Conservation (phyloP, 2,888 invertebrate species). For the Phalangium opilio region DNA sequence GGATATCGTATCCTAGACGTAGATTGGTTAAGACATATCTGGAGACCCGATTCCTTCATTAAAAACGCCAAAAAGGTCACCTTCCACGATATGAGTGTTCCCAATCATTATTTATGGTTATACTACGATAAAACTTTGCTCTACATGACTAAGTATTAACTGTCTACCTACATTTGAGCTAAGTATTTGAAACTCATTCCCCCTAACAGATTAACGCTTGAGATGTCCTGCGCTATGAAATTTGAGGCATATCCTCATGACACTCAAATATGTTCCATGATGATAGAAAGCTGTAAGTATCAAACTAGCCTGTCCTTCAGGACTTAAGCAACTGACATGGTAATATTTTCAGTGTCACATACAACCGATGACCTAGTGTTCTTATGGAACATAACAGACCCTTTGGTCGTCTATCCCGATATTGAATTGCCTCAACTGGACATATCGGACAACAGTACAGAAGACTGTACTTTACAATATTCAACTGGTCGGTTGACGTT, state of each 20-base stretch:
- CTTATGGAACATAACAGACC: conserved; percentile 80
- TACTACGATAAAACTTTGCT: conserved; percentile 80
- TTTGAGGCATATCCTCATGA: conserved; percentile 85
- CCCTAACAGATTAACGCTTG: conserved; percentile 54
- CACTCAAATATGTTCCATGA: conserved; percentile 81
- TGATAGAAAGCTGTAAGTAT: conserved; percentile 81
- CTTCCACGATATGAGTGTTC: conserved; percentile 87
- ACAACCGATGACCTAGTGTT: conserved; percentile 87
- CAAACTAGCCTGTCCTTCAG: no score
- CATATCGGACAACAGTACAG: conserved; percentile 71
- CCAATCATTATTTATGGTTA: conserved; percentile 79
- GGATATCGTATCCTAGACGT: conserved; percentile 78
- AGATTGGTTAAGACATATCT: conserved; percentile 67
- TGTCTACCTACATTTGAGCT: not conserved
- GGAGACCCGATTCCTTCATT: conserved; percentile 86
- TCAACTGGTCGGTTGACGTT: conserved; percentile 61
- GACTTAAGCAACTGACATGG: not conserved
- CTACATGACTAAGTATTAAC: conserved; percentile 80
- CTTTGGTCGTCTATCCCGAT: conserved; percentile 72
- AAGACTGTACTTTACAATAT: conserved; percentile 80
- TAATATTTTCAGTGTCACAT: conserved; percentile 57
- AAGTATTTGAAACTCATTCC: no score
- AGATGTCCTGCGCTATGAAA: conserved; percentile 84
- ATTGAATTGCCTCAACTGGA: conserved; percentile 79
- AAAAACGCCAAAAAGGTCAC: conserved; percentile 76